A percentile compares a stretch with the other conserved stretches of the same genome.
Conservation (phyloP, 1,140 invertebrate species). For the Drosophila subpulchrella region DNA sequence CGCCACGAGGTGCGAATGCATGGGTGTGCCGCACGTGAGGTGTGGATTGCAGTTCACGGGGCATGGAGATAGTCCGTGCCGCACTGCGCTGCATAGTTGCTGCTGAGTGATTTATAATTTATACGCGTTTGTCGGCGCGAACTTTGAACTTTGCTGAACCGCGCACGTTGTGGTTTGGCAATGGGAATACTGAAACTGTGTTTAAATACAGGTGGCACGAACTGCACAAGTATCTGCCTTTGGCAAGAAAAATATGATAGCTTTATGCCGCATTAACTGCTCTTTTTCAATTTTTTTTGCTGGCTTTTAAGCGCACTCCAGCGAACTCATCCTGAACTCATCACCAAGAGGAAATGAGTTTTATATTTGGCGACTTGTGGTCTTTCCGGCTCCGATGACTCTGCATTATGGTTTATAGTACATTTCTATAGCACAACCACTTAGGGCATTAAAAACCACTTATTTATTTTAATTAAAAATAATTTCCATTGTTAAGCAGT, state of each 20-base stretch:
- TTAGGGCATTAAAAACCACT: slow-evolving; percentile 47
- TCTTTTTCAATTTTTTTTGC: neutral
- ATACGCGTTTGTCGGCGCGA: slow-evolving; percentile 37
- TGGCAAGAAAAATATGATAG: neutral
- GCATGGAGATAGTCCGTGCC: slow-evolving; percentile 35
- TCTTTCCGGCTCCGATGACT: slow-evolving; percentile 3
- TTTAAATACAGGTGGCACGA: slow-evolving; percentile 1
- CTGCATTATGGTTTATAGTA: slow-evolving; percentile 2
- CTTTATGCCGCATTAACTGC: neutral
- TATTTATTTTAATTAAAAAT: slow-evolving; percentile 75
- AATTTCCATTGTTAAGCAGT: slow-evolving; percentile 58
- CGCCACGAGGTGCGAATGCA: slow-evolving; percentile 11
- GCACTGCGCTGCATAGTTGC: slow-evolving; percentile 15
- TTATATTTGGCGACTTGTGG: neutral
- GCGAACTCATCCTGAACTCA: slow-evolving; percentile 8
- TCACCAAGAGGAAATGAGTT: slow-evolving; percentile 5
- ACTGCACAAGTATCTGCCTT: neutral
- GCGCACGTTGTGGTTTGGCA: slow-evolving; percentile 24
- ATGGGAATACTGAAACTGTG: slow-evolving; percentile 12
- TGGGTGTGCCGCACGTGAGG: slow-evolving; percentile 14
- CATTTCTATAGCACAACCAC: slow-evolving; percentile 9
- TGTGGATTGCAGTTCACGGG: slow-evolving; percentile 52
- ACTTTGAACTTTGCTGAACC: slow-evolving; percentile 68
- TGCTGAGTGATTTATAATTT: slow-evolving; percentile 50
- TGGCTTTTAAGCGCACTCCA: slow-evolving; percentile 10